phyloP scores from a whole-genome alignment of 2,888 invertebrate genomes.

The Proisotoma minuta region DNA sequence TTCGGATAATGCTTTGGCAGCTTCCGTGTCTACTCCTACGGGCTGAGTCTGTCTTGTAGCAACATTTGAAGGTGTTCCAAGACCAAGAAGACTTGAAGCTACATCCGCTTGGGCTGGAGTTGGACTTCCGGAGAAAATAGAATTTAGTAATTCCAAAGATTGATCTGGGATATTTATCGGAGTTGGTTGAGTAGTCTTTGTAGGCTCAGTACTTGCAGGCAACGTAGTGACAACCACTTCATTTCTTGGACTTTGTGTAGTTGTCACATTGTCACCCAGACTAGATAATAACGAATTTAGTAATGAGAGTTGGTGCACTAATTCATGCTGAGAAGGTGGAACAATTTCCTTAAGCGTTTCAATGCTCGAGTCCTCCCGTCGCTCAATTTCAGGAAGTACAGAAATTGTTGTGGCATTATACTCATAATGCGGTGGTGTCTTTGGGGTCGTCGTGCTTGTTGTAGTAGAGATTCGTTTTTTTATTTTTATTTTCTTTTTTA shows the following conservation, averaged over 20 bases:
- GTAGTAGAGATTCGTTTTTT: background rate
- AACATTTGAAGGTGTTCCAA: conserved; percentile 22
- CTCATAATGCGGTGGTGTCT: background rate
- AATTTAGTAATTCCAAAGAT: conserved; percentile 29
- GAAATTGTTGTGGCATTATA: background rate
- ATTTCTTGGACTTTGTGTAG: conserved; percentile 10
- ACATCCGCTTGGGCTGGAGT: conserved; percentile 16
- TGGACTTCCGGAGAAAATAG: conserved; percentile 21
- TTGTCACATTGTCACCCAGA: conserved; percentile 19
- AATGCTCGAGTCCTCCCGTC: background rate
- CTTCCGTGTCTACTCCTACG: conserved; percentile 9
- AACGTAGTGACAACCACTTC: conserved; percentile 3
- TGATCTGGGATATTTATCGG: conserved; percentile 12
- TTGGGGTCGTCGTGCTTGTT: conserved; percentile 13
- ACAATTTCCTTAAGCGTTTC: conserved; percentile 18
- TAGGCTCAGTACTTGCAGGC: background rate
- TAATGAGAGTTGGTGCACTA: conserved; percentile 35
- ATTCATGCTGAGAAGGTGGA: conserved; percentile 29
- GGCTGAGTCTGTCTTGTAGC: conserved; percentile 11
- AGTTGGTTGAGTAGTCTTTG: background rate
- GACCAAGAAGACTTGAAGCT: conserved; percentile 24
- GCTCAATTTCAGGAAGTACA: background rate
- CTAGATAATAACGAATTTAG: conserved; percentile 35
- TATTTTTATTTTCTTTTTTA: background rate
- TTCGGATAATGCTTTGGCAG: conserved; percentile 25